phyloP scores from a whole-genome alignment of 2,888 invertebrate genomes.

The Ecliptopera silaceata region DNA sequence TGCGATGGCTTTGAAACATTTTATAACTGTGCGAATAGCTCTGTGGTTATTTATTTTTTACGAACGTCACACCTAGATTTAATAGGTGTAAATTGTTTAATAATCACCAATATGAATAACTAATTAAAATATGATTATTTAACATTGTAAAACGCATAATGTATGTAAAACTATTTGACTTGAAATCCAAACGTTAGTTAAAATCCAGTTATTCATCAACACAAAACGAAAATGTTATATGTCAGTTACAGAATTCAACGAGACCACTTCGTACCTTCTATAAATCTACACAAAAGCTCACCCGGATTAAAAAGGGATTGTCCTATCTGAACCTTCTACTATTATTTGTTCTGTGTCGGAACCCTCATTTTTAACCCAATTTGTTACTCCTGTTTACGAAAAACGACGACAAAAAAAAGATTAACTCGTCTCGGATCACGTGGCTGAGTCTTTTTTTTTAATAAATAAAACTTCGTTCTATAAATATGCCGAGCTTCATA shows the following conservation, averaged over 20 bases:
- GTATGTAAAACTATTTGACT: no score
- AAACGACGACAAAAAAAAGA: conserved; percentile 60
- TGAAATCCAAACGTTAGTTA: neutral
- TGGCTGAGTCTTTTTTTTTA: conserved; percentile 2
- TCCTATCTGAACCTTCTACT: conserved; percentile 37
- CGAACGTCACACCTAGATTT: no score
- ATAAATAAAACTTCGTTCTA: conserved; percentile 5
- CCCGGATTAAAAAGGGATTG: conserved; percentile 67
- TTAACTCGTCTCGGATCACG: conserved; percentile 53
- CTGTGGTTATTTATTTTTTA: no score
- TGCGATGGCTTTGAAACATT: no score
- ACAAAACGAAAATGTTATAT: no score
- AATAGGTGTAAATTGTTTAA: no score
- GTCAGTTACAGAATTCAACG: conserved; percentile 55
- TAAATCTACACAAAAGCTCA: conserved; percentile 54
- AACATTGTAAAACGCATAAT: no score
- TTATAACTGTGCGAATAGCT: no score
- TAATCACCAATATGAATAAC: no score
- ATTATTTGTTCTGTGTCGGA: no score
- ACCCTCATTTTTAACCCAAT: conserved; percentile 69
- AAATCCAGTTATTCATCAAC: no score
- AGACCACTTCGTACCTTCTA: conserved; percentile 39
- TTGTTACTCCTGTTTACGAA: conserved; percentile 64
- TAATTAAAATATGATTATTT: no score
- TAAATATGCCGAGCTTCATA: neutral